Conservation (phyloP, 2,888 invertebrate species). For the Watsonalla cultraria region DNA sequence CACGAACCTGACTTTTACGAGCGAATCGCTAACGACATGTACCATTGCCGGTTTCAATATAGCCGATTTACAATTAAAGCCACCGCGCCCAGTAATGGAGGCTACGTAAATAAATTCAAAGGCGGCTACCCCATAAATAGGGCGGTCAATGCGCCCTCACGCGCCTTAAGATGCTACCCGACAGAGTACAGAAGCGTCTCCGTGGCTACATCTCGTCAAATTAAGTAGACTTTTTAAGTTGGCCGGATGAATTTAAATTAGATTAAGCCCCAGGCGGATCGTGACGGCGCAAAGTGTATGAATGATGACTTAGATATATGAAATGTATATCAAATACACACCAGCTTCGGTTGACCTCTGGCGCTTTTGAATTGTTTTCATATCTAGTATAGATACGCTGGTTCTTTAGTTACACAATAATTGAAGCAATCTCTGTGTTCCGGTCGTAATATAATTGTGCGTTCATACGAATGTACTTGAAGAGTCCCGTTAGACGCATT, state of each 20-base stretch:
- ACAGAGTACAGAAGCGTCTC: constrained; percentile 45
- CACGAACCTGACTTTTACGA: constrained; percentile 21
- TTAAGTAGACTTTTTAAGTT: constrained; percentile 58
- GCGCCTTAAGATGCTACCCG: constrained; percentile 47
- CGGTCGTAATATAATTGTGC: constrained; percentile 56
- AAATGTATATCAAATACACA: constrained; percentile 28
- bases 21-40: constrained; percentile 22
- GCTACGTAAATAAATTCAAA: constrained; percentile 42
- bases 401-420: constrained; percentile 51
- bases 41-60: constrained; percentile 20
- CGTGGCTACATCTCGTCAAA: constrained; percentile 33
- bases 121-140: constrained; percentile 55
- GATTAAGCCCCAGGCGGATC: constrained; percentile 66
- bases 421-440: constrained; percentile 68
- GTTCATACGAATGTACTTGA: constrained; percentile 21
- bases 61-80: constrained; percentile 31
- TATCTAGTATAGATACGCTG: constrained; percentile 17
- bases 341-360: constrained; percentile 31
- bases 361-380: constrained; percentile 18
- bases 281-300: constrained; percentile 73
- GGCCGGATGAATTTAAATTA: constrained; percentile 69
- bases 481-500: constrained; percentile 51
- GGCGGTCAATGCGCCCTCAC: constrained; percentile 66
- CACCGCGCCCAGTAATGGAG: constrained; percentile 29
- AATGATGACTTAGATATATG: constrained; percentile 60